Percentiles rank a stretch among this genome's conserved stretches.
Conservation (phyloP, 2,113 vertebrate genomes). For the Syngnathus floridae region DNA sequence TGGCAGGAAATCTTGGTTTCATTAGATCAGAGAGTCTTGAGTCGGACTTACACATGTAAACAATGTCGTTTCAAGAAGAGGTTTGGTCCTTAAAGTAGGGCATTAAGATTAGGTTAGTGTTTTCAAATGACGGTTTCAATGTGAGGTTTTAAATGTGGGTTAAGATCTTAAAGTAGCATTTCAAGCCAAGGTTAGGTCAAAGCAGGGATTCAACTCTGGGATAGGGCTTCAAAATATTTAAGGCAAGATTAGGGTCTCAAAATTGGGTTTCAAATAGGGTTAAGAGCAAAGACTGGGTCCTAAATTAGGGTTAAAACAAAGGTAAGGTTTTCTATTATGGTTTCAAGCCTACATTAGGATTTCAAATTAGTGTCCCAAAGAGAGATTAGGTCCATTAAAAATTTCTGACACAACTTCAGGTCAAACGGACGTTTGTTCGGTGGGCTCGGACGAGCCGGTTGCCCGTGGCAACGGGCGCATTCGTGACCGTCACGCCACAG, state of each 20-base stretch:
- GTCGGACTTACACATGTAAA: background rate
- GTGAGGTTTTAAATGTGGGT: too few relatives aligned
- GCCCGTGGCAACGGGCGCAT: constrained; percentile 16
- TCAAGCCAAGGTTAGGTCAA: background rate
- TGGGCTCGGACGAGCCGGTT: background rate
- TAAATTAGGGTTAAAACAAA: too few relatives aligned
- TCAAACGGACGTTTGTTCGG: constrained; percentile 2
- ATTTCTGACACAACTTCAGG: background rate
- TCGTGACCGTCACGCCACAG: background rate
- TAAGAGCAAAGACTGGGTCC: too few relatives aligned
- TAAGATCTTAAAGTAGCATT: background rate
- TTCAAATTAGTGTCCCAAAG: background rate
- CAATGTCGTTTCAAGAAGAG: background rate
- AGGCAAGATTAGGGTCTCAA: background rate
- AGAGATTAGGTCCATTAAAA: background rate
- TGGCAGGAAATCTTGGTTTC: background rate
- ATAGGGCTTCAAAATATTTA: background rate
- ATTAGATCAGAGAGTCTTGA: background rate
- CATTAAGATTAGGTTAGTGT: too few relatives aligned
- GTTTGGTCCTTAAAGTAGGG: background rate
- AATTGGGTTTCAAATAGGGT: too few relatives aligned
- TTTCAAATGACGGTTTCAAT: too few relatives aligned
- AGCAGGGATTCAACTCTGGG: background rate
- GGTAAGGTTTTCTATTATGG: too few relatives aligned
- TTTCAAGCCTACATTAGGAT: background rate